Evolutionary conservation across 2,888 invertebrate species (phyloP), one percentile per base, ranked within the genome.

Genomic region (Drosophila niveifrons): DNA sequence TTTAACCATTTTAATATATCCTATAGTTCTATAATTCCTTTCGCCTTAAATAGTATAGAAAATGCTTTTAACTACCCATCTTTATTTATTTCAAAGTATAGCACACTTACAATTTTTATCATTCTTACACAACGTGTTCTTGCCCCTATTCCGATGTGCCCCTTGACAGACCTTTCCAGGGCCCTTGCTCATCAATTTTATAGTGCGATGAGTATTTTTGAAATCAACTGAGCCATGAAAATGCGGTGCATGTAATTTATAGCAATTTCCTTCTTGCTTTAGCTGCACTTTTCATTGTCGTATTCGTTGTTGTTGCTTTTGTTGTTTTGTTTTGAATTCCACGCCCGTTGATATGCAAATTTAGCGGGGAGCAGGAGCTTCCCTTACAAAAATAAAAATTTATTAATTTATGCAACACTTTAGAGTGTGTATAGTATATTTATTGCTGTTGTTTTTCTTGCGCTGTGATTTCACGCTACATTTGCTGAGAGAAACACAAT

Each of bases 401-500:
- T 82, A 79, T 82, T 86, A 83, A 82, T 86, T 79, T 86, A 82
- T 86, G 77, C 82, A 79, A 77, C 75, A 83, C 84, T 83, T 71
- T 63, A 67, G 68, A 67, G 68, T 55, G 50, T 23, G 23, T 23
- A 23, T 23, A 23, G 23, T 67, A 76, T 72, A 69, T 69, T 72
- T 66, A 75, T 75, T 71, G 48, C 64, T 66, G 58, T 64, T 73
- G 56, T 50, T 72, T 59, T 66, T 7, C 47, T 15, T 48, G 58
- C 6, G 17, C 47, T 73, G 58, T 62, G 66, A 66, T 76, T 77
- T 77, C 66, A 74, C 64, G 68, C 66, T 69, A 70, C 75, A 79
- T 75, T 78, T 79, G 70, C 59, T 23, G 6, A 41, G 28, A 53
- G 51, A 36, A 28, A 41, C 6, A 69, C 66, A 62, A 76, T 68